Percentiles rank a stretch among this genome's conserved stretches.
phyloP scores from a whole-genome alignment of 53 echinoderm and acorn worm genomes.

The Henricia sp. region DNA sequence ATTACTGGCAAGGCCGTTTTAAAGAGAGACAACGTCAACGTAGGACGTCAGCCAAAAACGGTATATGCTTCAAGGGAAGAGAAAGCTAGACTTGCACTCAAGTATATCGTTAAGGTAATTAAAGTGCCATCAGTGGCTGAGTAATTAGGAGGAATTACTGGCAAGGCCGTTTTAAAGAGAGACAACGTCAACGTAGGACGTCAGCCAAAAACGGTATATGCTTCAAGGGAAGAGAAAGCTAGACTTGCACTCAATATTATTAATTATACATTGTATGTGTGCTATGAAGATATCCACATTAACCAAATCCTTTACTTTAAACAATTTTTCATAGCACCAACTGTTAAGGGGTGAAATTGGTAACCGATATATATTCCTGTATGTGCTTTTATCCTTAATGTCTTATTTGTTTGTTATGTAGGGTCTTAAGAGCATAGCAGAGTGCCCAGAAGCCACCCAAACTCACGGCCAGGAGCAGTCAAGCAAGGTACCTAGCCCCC shows the following conservation, averaged over 20 bases:
- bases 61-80: conserved; percentile 66
- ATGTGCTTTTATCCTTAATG: too few species aligned
- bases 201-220: conserved; percentile 56
- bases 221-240: conserved; percentile 70
- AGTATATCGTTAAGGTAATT: conserved; percentile 69
- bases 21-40: conserved; percentile 24
- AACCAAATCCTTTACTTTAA: too few species aligned
- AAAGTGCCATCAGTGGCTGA: too few species aligned
- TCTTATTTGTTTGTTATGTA: too few species aligned
- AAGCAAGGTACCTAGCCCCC: conserved; percentile 30
- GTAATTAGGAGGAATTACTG: too few species aligned
- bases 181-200: conserved; percentile 7
- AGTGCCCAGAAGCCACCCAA: conserved; percentile 30
- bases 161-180: conserved; percentile 55
- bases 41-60: conserved; percentile 49
- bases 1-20: conserved; percentile 53
- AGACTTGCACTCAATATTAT: conserved; percentile 54
- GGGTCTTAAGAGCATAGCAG: conserved; percentile 71
- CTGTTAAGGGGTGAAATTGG: too few species aligned
- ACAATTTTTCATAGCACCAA: too few species aligned
- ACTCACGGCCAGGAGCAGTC: not conserved
- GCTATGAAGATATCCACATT: too few species aligned
- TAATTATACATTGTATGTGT: conserved; percentile 64
- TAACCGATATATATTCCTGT: too few species aligned
- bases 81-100: conserved; percentile 60